Evolutionary conservation across 2,797 vertebrate species (phyloP).

Genomic region (Semotilus atromaculatus): DNA sequence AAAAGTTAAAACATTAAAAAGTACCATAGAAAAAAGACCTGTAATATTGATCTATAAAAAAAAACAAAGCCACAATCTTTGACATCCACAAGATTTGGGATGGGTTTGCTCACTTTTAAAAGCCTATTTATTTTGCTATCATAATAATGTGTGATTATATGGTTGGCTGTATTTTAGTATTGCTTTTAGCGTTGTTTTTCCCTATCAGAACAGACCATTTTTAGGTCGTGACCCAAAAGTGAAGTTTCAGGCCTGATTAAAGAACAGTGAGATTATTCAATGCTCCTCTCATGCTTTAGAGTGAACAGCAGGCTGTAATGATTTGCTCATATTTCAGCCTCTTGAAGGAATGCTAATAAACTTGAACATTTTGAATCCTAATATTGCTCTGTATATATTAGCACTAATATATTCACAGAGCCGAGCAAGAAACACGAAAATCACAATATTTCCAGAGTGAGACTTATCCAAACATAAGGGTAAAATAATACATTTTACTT

Average conservation of each 20-base stretch:
- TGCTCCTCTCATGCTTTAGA: constrained; percentile 11
- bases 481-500: constrained; percentile 28
- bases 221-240: neutral
- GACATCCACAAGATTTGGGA: neutral
- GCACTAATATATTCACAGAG: constrained; percentile 25
- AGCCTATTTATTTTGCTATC: neutral
- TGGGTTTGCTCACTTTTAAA: neutral
- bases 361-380: constrained; percentile 27
- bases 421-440: constrained; percentile 13
- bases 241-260: constrained; percentile 17
- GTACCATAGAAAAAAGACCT: too few species aligned
- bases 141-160: neutral
- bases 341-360: constrained; percentile 47
- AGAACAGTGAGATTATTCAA: constrained; percentile 30
- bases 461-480: constrained; percentile 8
- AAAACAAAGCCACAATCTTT: neutral
- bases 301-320: constrained; percentile 42
- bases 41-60: too few species aligned
- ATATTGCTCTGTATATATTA: constrained; percentile 43
- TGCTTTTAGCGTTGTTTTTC: neutral
- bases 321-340: constrained; percentile 43
- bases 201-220: neutral
- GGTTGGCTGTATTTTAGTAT: neutral
- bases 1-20: too few species aligned
- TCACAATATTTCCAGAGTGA: neutral